Evolutionary conservation across 2,797 vertebrate species (phyloP).

Genomic region (Phaenicophaeus curvirostris): DNA sequence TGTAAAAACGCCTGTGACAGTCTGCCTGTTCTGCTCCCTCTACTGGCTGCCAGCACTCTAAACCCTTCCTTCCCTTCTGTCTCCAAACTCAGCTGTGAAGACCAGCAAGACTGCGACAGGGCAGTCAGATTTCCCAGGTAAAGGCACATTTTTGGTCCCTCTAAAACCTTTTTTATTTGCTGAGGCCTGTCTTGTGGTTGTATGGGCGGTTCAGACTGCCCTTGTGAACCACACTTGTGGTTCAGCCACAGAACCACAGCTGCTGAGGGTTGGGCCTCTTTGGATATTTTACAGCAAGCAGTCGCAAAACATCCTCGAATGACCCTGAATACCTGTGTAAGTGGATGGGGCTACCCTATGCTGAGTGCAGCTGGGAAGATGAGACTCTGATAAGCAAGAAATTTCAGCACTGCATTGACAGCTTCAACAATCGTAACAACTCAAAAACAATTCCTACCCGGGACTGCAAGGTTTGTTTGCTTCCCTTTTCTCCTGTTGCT

Average conservation of each 20-base stretch:
- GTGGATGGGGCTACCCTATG: constrained; percentile 98
- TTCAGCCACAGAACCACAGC: not conserved
- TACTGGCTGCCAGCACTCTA: not conserved
- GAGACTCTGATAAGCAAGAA: constrained; percentile 91
- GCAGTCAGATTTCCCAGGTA: constrained; percentile 91
- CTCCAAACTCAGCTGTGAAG: constrained; percentile 85
- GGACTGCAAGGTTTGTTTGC: constrained; percentile 90
- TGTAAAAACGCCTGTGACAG: rapidly evolving
- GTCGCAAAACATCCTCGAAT: constrained; percentile 87
- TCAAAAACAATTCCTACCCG: constrained; percentile 93
- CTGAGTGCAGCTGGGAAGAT: constrained; percentile 98
- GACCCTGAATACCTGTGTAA: constrained; percentile 97
- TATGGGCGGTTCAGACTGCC: not conserved
- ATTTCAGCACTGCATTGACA: constrained; percentile 89
- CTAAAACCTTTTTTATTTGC: not conserved
- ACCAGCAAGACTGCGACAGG: constrained; percentile 87
- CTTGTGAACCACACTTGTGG: not conserved
- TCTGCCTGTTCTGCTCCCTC: constrained; percentile 15
- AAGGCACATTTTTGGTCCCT: constrained; percentile 45
- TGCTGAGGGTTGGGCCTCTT: not conserved
- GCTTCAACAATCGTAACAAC: constrained; percentile 89
- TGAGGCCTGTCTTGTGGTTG: not conserved
- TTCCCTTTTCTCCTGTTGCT: not conserved
- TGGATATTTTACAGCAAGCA: constrained; percentile 82
- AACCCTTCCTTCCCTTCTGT: constrained; percentile 12